Evolutionary conservation across 2,888 invertebrate genomes (phyloP), one percentile per base, ranked within the genome.

Genomic region (Biston betularia): DNA sequence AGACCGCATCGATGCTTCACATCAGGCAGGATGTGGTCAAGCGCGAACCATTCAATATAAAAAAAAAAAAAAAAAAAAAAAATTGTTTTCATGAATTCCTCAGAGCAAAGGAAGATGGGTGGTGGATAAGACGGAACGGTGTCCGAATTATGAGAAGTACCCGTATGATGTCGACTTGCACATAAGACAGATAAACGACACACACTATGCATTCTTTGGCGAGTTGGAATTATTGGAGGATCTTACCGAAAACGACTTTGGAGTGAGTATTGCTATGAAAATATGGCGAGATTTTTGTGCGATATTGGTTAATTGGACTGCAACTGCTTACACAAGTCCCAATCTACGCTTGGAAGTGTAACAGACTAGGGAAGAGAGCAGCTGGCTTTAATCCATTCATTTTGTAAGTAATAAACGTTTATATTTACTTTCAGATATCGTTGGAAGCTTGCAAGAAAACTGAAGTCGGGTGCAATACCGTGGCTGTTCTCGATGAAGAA

Each of bases 391-490:
- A n/a, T n/a, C n/a, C n/a, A n/a, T n/a, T n/a, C n/a, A n/a, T 7
- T 7, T 35, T 35, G 35, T 35, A 35, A 35, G n/a, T n/a, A 44
- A 48, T 52, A 6, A 33, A 12, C 15, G 1, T 35, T 45, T 12
- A n/a, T 5, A 12, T 3, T 4, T 48, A 38, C 42, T 77, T 75
- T 12, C 56, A 80, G 78, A 6, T 52, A 0, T 9, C 35, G 50
- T 65, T 86, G 57, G 84, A 85, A 10, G 60, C 85, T 0, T 87
- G 81, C 74, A 86, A 86, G 68, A 65, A 81, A 63, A 80, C 84
- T 9, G 90, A 92, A 70, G 89, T 87, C 8, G 89, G 90, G 0
- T 91, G 88, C 75, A 91, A 89, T 70, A 81, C 76, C 3, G 86
- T 83, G 65, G 82, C 85, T 50, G 65, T 76, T 5, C 8, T 89